Conservation (phyloP, 2,797 vertebrate genomes). For the Myotis vivesi region DNA sequence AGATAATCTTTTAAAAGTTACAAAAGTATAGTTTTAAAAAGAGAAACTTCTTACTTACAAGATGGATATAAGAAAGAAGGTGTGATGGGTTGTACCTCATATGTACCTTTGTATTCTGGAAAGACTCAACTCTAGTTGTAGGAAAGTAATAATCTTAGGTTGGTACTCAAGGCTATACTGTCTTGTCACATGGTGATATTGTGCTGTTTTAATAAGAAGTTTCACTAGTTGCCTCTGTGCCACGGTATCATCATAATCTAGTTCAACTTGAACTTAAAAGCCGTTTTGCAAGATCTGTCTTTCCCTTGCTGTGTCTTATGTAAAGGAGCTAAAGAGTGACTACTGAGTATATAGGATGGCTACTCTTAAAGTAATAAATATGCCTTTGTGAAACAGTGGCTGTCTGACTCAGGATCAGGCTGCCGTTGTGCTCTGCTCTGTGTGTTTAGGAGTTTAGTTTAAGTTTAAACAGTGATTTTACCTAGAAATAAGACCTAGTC, state of each 20-base stretch:
- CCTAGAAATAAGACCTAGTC: not conserved
- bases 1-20: constrained; percentile 57
- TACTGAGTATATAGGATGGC: constrained; percentile 73
- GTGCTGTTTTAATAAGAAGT: constrained; percentile 74
- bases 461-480: not conserved
- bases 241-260: constrained; percentile 73
- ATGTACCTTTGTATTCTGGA: constrained; percentile 63
- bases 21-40: constrained; percentile 62
- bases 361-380: constrained; percentile 77
- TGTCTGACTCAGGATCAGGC: not conserved
- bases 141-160: constrained; percentile 48
- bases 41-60: constrained; percentile 61
- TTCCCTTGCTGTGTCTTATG: constrained; percentile 76
- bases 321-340: constrained; percentile 77
- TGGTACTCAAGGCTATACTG: constrained; percentile 47
- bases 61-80: constrained; percentile 51
- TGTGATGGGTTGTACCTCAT: constrained; percentile 32
- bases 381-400: constrained; percentile 57
- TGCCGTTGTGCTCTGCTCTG: too few relatives aligned
- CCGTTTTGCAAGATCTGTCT: constrained; percentile 71
- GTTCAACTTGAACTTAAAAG: constrained; percentile 81
- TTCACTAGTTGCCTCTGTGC: constrained; percentile 77
- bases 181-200: constrained; percentile 52
- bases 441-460: not conserved
- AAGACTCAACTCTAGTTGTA: constrained; percentile 16